Evolutionary conservation across 2,888 invertebrate species (phyloP).

Genomic region (Mimachlamys varia): DNA sequence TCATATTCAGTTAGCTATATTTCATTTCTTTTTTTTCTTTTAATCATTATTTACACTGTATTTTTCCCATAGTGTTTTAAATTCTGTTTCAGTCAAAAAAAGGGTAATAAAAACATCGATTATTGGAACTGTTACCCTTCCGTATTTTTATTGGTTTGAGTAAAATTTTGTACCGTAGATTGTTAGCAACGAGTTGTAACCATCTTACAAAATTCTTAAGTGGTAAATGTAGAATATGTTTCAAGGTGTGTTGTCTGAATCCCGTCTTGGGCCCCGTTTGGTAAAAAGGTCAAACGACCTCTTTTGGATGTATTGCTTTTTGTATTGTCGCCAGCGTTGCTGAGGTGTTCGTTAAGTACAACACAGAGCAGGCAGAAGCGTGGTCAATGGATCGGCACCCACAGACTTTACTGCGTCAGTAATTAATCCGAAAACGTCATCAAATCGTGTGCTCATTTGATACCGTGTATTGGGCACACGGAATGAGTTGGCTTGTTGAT

Average conservation of each 20-base stretch:
- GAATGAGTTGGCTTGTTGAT: not conserved
- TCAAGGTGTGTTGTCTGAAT: not conserved
- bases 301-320: not conserved
- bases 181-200: too few species aligned
- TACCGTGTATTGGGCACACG: not conserved
- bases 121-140: too few species aligned
- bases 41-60: too few species aligned
- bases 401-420: not conserved
- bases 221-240: too few species aligned
- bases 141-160: too few species aligned
- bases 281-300: not conserved
- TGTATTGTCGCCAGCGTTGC: not conserved
- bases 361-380: not conserved
- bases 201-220: too few species aligned
- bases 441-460: not conserved
- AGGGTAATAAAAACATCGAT: too few species aligned
- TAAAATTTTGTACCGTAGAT: too few species aligned
- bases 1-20: too few species aligned
- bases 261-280: not conserved
- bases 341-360: not conserved
- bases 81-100: too few species aligned
- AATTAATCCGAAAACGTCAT: not conserved
- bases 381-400: not conserved
- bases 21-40: too few species aligned
- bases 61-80: too few species aligned